Percentiles rank a stretch among this genome's conserved stretches.
These are phyloP conservation scores for Habroteleia sp. DNA, from an alignment of 2,888 invertebrate species.

Conservation along the genomic window DNA sequence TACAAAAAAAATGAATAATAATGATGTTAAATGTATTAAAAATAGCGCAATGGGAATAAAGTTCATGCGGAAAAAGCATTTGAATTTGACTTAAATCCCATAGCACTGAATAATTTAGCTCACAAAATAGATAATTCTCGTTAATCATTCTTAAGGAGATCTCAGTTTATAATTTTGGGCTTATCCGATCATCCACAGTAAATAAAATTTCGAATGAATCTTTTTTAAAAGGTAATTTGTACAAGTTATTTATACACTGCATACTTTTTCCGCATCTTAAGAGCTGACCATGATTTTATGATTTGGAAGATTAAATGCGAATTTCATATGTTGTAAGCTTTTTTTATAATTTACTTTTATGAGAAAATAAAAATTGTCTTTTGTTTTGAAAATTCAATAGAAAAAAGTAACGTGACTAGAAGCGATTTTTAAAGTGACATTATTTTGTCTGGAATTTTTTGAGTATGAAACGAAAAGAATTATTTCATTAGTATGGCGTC, in stretches of 20 bases:
- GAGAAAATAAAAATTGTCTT: slow-evolving; percentile 38
- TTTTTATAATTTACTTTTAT: slow-evolving; percentile 54
- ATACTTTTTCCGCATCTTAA: slow-evolving; percentile 18
- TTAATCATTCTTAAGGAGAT: no score
- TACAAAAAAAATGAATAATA: slow-evolving; percentile 42
- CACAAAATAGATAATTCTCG: no score
- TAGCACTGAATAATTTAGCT: neutral
- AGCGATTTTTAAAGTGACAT: slow-evolving; percentile 17
- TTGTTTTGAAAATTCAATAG: slow-evolving; percentile 15
- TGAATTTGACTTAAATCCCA: neutral
- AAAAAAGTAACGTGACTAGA: slow-evolving; percentile 23
- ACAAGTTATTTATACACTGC: slow-evolving; percentile 1
- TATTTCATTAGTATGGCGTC: slow-evolving; percentile 15
- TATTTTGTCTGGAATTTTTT: slow-evolving; percentile 13
- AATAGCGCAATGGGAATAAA: slow-evolving; percentile 18
- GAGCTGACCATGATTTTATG: slow-evolving; percentile 5
- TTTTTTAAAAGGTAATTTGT: neutral
- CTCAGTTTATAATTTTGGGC: no score
- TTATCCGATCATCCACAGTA: no score
- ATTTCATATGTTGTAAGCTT: slow-evolving; percentile 41
- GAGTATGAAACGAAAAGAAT: neutral
- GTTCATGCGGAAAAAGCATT: slow-evolving; percentile 13
- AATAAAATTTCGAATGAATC: no score
- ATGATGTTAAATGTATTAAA: slow-evolving; percentile 26
- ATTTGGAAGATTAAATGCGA: slow-evolving; percentile 24